Evolutionary conservation across 1,140 invertebrate species (phyloP).

Genomic region (Drosophila littoralis): DNA sequence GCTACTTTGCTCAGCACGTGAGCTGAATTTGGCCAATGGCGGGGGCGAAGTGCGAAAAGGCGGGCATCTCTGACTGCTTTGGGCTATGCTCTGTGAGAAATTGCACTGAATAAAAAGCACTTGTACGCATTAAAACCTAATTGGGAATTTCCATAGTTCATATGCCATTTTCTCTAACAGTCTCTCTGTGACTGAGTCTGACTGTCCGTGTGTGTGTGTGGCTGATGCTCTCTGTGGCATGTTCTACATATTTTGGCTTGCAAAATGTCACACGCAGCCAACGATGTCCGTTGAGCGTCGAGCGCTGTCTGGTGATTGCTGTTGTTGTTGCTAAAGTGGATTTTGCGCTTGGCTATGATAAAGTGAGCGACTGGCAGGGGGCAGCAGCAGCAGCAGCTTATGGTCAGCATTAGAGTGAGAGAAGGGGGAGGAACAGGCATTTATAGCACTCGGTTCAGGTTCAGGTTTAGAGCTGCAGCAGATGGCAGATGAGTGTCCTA

Average conservation of each 20-base stretch:
- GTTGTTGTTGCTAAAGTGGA: slow-evolving; percentile 66
- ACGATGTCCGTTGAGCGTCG: slow-evolving; percentile 55
- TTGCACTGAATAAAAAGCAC: slow-evolving; percentile 82
- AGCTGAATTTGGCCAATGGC: slow-evolving; percentile 53
- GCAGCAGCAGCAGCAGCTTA: slow-evolving; percentile 27
- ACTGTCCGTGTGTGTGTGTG: slow-evolving; percentile 14
- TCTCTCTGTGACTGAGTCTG: slow-evolving; percentile 18
- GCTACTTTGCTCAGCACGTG: slow-evolving; percentile 47
- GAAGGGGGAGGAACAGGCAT: slow-evolving; percentile 9
- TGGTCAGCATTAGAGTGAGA: slow-evolving; percentile 41
- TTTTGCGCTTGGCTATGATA: slow-evolving; percentile 79
- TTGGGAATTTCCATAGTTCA: slow-evolving; percentile 83
- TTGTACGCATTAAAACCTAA: slow-evolving; percentile 82
- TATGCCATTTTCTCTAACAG: slow-evolving; percentile 73
- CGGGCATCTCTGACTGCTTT: neutral
- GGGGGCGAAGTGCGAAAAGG: neutral
- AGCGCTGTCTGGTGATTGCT: slow-evolving; percentile 36
- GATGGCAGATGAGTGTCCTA: slow-evolving; percentile 16
- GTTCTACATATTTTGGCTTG: slow-evolving; percentile 81
- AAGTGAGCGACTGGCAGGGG: slow-evolving; percentile 64
- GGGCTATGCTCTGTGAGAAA: slow-evolving; percentile 60
- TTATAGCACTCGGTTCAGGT: slow-evolving; percentile 27
- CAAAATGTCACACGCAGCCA: slow-evolving; percentile 81
- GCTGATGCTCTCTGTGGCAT: slow-evolving; percentile 59
- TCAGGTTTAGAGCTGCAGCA: slow-evolving; percentile 34